Evolutionary conservation across 2,888 invertebrate species (phyloP).

Genomic region (Cryptus armator): DNA sequence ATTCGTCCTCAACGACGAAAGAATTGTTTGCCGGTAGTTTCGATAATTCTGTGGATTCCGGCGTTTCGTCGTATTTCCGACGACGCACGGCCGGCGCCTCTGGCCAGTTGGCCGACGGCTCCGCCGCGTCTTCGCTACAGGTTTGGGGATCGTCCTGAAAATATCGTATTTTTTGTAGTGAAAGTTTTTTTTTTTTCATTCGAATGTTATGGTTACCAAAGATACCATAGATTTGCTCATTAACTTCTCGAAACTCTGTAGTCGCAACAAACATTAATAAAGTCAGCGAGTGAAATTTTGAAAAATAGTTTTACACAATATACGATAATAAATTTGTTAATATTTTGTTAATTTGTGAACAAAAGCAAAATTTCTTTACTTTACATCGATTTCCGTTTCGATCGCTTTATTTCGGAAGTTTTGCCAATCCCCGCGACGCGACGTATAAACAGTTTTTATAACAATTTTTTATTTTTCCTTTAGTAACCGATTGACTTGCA

Average conservation of each 20-base stretch:
- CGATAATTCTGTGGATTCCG: slow-evolving; percentile 77
- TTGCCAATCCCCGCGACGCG: no score
- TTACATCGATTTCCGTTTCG: no score
- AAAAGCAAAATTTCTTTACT: no score
- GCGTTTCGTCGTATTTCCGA: slow-evolving; percentile 61
- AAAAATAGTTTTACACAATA: no score
- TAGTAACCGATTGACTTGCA: no score
- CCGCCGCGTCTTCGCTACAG: slow-evolving; percentile 76
- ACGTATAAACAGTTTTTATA: no score
- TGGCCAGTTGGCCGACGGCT: slow-evolving; percentile 64
- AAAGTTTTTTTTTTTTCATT: background rate
- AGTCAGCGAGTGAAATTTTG: no score
- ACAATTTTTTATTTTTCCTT: no score
- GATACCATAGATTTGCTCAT: background rate
- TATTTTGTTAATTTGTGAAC: no score
- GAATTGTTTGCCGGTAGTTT: slow-evolving; percentile 79
- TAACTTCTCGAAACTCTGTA: background rate
- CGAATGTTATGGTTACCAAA: slow-evolving; percentile 5
- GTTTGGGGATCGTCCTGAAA: slow-evolving; percentile 79
- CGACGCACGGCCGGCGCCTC: slow-evolving; percentile 57
- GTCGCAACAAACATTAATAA: no score
- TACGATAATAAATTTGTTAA: no score
- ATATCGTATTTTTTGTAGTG: slow-evolving; percentile 7
- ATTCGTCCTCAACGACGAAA: slow-evolving; percentile 81
- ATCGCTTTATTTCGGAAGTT: no score